A percentile compares a stretch with the other conserved stretches of the same genome.
Evolutionary conservation across 2,888 invertebrate species (phyloP).

Genomic region (Lasioglossum figueresi): DNA sequence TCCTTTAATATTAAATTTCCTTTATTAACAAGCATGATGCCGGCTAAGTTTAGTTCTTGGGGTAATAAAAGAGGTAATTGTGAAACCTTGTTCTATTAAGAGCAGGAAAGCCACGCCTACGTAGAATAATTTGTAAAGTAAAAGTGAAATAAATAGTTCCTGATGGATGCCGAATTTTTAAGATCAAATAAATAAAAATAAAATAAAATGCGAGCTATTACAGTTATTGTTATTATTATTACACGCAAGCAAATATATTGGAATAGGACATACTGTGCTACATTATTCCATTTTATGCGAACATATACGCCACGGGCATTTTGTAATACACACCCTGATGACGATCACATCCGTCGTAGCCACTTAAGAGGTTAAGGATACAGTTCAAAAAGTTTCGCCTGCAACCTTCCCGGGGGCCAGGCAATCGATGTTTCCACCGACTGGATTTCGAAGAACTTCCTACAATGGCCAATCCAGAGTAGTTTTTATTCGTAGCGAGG

Average conservation of each 20-base stretch:
- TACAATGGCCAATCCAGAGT: constrained; percentile 35
- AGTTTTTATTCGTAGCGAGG: neutral
- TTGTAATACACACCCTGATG: too few relatives aligned
- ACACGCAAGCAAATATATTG: neutral
- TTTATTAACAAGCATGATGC: too few relatives aligned
- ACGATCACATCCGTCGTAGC: neutral
- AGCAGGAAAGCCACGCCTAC: too few relatives aligned
- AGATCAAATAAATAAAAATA: neutral
- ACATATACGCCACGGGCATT: too few relatives aligned
- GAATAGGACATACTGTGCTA: too few relatives aligned
- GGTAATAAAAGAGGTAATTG: too few relatives aligned
- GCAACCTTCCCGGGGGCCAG: neutral
- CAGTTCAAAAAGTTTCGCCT: neutral
- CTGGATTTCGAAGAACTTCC: neutral
- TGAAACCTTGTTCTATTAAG: neutral
- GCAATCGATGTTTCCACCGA: neutral
- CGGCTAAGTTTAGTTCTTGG: too few relatives aligned
- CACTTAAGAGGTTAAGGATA: neutral
- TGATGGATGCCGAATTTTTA: neutral
- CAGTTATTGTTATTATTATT: too few relatives aligned
- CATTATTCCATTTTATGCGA: too few relatives aligned
- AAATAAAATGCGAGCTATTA: too few relatives aligned
- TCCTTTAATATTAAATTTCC: neutral
- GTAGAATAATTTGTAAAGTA: too few relatives aligned
- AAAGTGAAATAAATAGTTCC: neutral